A percentile compares a stretch with the other conserved stretches of the same genome.
These are phyloP conservation scores for Notarius quadriscutis DNA, from an alignment of 2,113 vertebrate genomes.

Conservation along the genomic window DNA sequence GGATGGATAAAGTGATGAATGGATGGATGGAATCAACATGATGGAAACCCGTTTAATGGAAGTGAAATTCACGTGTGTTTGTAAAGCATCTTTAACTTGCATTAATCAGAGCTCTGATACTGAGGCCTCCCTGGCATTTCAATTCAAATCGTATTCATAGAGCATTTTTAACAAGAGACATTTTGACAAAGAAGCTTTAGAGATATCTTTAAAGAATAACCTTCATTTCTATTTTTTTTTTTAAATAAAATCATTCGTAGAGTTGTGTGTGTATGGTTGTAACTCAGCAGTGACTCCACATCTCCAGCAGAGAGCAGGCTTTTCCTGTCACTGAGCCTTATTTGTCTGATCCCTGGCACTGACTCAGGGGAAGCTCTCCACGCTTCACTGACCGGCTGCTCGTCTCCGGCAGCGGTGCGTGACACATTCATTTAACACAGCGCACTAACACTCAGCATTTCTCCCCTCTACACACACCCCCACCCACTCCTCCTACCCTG, in stretches of 20 bases:
- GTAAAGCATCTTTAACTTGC: background rate
- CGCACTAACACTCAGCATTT: slow-evolving; percentile 36
- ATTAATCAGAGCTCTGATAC: background rate
- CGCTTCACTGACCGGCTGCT: slow-evolving; percentile 35
- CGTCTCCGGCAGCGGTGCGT: slow-evolving; percentile 54
- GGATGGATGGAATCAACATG: background rate
- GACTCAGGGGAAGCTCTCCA: slow-evolving; percentile 17
- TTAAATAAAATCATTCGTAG: background rate
- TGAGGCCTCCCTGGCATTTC: background rate
- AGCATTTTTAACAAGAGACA: background rate
- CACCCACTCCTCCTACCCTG: slow-evolving; percentile 13
- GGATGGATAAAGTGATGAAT: background rate
- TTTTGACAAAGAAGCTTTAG: background rate
- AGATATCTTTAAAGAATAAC: background rate
- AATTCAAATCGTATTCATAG: background rate
- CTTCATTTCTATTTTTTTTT: background rate
- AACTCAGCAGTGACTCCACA: slow-evolving; percentile 24
- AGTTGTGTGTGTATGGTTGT: background rate
- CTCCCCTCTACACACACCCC: slow-evolving; percentile 33
- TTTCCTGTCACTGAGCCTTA: slow-evolving; percentile 61
- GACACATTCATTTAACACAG: slow-evolving; percentile 53
- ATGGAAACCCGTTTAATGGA: background rate
- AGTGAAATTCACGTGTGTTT: background rate
- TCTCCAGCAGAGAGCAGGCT: slow-evolving; percentile 72
- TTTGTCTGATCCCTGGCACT: slow-evolving; percentile 23